Evolutionary conservation across 2,113 vertebrate genomes (phyloP), one percentile per base, ranked within the genome.

Genomic region (Antigone vipio): DNA sequence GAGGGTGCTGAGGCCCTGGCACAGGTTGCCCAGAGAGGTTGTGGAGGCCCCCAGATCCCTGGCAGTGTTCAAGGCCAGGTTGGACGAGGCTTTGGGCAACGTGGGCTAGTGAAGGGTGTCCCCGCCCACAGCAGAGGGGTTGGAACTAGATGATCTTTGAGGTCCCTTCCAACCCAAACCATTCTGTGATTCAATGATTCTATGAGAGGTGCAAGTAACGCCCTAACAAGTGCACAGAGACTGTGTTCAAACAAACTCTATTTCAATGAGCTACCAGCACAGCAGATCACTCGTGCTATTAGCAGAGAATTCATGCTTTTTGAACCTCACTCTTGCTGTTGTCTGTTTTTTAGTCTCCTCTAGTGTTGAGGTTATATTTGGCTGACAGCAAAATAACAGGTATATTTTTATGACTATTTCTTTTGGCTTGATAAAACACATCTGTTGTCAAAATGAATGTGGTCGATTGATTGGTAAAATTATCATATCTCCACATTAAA

Each of bases 361-460:
- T 71, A 62, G 62, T 64, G 58, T 35, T 93, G 73, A 94, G 56
- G 52, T 42, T 73, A 44, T 72, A 77, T 72, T 92, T 85, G 77
- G 66, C 85, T 93, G 85, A 52, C 59, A 92, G 93, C 71, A 89
- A 84, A 50, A 78, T 26, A 20, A 78, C 94, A 89, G 76, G 67
- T 88, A 62, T 63, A 67, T 92, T 95, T 71, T 95, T 88, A 40
- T 83, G 23, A 84, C 77, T 81, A 20, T 92, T 96, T 79, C 79
- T 96, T 97, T 94, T 82, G 89, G 49, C 92, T 93, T 88, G 91
- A 92, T 88, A 94, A 96, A 92, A 93, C 15, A 26, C 85, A 89
- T 93, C 96, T 42, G 4, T 38, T 90, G 77, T 84, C 91, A 78
- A 86, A 96, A 91, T 50, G 40, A 88, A 82, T 27, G 75, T 69